These are phyloP conservation scores for Leptothorax acervorum DNA, from an alignment of 2,888 invertebrate genomes.

Conservation along the genomic window DNA sequence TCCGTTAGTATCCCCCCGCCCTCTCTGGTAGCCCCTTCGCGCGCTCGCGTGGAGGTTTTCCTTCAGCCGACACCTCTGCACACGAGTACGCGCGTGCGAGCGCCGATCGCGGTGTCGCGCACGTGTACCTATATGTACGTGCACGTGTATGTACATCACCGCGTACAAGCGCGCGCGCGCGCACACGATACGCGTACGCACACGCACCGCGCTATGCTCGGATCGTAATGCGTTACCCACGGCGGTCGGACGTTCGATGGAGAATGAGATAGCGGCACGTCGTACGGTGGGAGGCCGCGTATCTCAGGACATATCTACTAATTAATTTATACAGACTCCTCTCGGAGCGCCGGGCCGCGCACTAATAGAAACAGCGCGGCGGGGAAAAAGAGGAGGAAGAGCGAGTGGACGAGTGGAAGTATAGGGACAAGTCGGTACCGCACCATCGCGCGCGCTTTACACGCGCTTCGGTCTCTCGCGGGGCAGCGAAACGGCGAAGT, in stretches of 20 bases:
- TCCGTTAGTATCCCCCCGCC: slow-evolving; percentile 40
- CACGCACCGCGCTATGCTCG: slow-evolving; percentile 53
- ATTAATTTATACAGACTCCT: slow-evolving; percentile 75
- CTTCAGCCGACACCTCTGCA: slow-evolving; percentile 69
- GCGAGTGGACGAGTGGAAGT: slow-evolving; percentile 18
- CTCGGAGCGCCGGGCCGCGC: slow-evolving; percentile 64
- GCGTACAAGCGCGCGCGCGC: neutral
- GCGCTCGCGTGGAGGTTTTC: slow-evolving; percentile 59
- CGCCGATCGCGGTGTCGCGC: slow-evolving; percentile 51
- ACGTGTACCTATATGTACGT: slow-evolving; percentile 31
- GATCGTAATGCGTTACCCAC: slow-evolving; percentile 73
- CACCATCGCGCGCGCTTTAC: slow-evolving; percentile 7
- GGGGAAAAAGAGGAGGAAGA: slow-evolving; percentile 44
- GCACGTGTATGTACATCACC: slow-evolving; percentile 45
- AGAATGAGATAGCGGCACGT: slow-evolving; percentile 76
- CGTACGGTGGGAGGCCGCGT: slow-evolving; percentile 75
- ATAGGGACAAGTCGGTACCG: slow-evolving; percentile 51
- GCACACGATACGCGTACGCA: slow-evolving; percentile 6
- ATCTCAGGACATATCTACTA: slow-evolving; percentile 75
- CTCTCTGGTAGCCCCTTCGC: slow-evolving; percentile 47
- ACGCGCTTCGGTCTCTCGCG: slow-evolving; percentile 7
- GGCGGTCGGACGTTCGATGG: slow-evolving; percentile 74
- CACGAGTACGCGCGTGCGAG: slow-evolving; percentile 66
- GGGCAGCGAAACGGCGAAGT: slow-evolving; percentile 14
- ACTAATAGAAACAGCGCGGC: slow-evolving; percentile 73